Percentiles rank a stretch among this genome's conserved stretches.
Conservation (phyloP, 2,888 invertebrate genomes). For the Erebia aethiops region DNA sequence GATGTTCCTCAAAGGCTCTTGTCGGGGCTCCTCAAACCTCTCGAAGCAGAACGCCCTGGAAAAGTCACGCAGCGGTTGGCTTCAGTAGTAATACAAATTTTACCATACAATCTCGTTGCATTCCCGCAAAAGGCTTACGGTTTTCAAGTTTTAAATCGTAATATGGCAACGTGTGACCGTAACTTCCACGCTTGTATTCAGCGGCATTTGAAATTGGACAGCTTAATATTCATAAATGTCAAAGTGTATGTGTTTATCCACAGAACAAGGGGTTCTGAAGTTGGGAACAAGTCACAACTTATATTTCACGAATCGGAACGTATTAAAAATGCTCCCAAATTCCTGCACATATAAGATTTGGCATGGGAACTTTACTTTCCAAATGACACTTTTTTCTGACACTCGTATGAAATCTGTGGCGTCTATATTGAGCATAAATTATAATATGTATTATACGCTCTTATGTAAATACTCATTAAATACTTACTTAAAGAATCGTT, state of each 20-base stretch:
- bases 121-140: slow-evolving; percentile 10
- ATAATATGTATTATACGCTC: no score
- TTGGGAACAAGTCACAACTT: slow-evolving; percentile 2
- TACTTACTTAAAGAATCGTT: no score
- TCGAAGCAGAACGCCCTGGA: background rate
- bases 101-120: slow-evolving; percentile 4
- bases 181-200: slow-evolving; percentile 5
- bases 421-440: no score
- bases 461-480: no score
- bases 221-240: slow-evolving; percentile 1
- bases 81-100: slow-evolving; percentile 1
- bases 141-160: slow-evolving; percentile 3
- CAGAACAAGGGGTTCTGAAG: background rate
- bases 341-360: slow-evolving; percentile 2
- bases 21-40: background rate
- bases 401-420: background rate
- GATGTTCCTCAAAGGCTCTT: background rate
- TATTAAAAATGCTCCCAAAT: background rate
- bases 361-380: background rate
- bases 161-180: slow-evolving; percentile 3
- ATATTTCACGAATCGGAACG: background rate
- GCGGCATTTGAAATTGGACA: background rate
- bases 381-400: background rate
- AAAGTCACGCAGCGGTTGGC: background rate
- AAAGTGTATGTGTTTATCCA: background rate